Base-by-base conservation (phyloP, 2,888 invertebrate species). In the Meteorus cinctellus region DNA sequence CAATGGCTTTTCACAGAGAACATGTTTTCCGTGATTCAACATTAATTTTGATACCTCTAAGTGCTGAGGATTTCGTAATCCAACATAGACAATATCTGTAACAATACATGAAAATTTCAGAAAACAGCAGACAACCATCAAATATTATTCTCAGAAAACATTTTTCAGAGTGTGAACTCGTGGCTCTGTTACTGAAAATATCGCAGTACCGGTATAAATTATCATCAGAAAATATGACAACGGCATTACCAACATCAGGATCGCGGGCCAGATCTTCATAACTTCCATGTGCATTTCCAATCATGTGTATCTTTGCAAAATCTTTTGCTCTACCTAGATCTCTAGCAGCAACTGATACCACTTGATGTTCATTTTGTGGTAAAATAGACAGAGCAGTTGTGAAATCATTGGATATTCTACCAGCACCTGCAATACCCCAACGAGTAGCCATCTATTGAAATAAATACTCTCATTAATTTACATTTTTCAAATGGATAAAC, bases 1-100 rank as follows among this genome's bases (percentile, higher is more conserved):
- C 78, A 98, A 90, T 0, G 98, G 97, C 89, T 98, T 98, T 89
- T 98, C 98, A 87, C 97, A 96, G 1, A 98, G 90, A 1, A 98
- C 94, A 84, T 96, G 94, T 88, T 98, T 98, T 0, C 96, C 96
- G 84, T 93, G 91, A 78, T 95, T 93, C 31, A 98, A 90, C 92
- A 96, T 95, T 75, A 96, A 84, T 87, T 94, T 94, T 0, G 93
- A 91, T 4, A 95, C 90, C 59, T 92, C 91, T 80, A 93, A 93
- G 89, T 98, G 98, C 79, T 93, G 91, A 0, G 94, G 92, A 88
- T 96, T 94, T 29, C 97, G 89, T 0, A 92, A 91, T 5, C 96
- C 97, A 81, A 98, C 16, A 31, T n/a, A 55, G 34, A 59, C 16
- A 19, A 24, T 31, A 12, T 14, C 24, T 34, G 62, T 60, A 8